Evolutionary conservation across 1,140 invertebrate species (phyloP), one percentile per base, ranked within the genome.

Genomic region (Atta colombica): DNA sequence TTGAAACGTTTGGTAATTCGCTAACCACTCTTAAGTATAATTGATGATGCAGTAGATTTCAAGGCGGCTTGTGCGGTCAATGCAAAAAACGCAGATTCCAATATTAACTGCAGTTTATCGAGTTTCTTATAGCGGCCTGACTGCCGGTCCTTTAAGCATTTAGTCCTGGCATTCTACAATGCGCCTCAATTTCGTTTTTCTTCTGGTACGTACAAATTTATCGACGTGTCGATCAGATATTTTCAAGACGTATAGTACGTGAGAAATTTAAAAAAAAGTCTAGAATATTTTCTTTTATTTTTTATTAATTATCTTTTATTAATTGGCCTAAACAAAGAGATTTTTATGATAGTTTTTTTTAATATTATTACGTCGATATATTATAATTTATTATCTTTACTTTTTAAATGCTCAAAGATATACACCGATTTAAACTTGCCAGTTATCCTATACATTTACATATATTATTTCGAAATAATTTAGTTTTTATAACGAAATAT

Each of bases 11-110:
- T 92, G 92, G 92, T 94, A 94, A 95, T 95, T 95, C 93, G 94
- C 94, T 95, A 94, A 95, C 94, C 93, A 93, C 94, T 94, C 93
- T 95, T 95, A 95, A 95, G 95, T 95, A 94, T 95, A 95, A 95
- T 95, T 94, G 94, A 94, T 93, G 92, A 69, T 87, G 92, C 92
- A 91, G 93, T 91, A 92, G 92, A 95, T 95, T 95, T 94, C 94
- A 89, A 87, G 92, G 91, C 91, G 94, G 90, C 91, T 90, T 91
- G 89, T 87, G 87, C 91, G 87, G 90, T 74, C 87, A 80, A 71
- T 49, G 87, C 89, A 95, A 95, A 69, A 94, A 95, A 94, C 93
- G 93, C 89, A 87, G 93, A 95, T 95, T 95, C 95, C 95, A 92
- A 80, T 92, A 93, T 95, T 94, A 94, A 94, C 93, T 92, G 94